Base-by-base conservation (phyloP, 2,113 vertebrate genomes). In the Cettia cetti region DNA sequence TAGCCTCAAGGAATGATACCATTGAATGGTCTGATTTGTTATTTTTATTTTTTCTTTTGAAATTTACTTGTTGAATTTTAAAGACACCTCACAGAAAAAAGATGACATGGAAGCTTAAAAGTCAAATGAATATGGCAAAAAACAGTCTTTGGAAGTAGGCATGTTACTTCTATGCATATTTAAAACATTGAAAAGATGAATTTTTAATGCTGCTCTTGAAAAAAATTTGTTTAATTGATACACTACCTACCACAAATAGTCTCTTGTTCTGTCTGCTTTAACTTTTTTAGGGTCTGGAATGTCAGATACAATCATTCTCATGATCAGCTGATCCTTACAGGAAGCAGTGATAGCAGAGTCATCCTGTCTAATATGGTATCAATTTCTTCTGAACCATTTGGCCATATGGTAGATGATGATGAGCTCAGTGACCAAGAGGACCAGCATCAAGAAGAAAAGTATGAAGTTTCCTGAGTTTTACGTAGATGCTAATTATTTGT, bases 291-390 rank as follows among this genome's bases (percentile, higher is more conserved):
- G 99, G 99, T 99, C 64, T 99, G 99, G 99, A 99, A 98, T 33
- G 99, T 99, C 70, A 98, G 99, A 96, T 99, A 99, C 95, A 99
- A 99, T 98, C 99, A 99, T 96, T 99, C 99, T 50, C 99, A 99
- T 2, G 99, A 99, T 98, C 99, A 99, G 96, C 97, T 99, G 95
- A 98, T 99, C 90, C 97, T 99, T 96, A 99, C 99, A 5, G 99
- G 98, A 96, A 99, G 99, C 98, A 99, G 99, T 45, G 99, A 99
- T 97, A 99, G 99, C 98, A 98, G 99, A 95, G 99, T 99, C 97
- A 99, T 99, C 95, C 98, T 99, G 57, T 99, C 99, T 97, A 99
- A 99, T 94, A 99, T 99, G 99, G 99, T 99, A 87, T 99, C 99
- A 93, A 99, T 99, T 98, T 99, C 99, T 94, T 99, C 99, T 0